A percentile compares a stretch with the other conserved stretches of the same genome.
These are phyloP conservation scores for Rhinogobio ventralis DNA, from an alignment of 2,797 vertebrate species.

Conservation along the genomic window DNA sequence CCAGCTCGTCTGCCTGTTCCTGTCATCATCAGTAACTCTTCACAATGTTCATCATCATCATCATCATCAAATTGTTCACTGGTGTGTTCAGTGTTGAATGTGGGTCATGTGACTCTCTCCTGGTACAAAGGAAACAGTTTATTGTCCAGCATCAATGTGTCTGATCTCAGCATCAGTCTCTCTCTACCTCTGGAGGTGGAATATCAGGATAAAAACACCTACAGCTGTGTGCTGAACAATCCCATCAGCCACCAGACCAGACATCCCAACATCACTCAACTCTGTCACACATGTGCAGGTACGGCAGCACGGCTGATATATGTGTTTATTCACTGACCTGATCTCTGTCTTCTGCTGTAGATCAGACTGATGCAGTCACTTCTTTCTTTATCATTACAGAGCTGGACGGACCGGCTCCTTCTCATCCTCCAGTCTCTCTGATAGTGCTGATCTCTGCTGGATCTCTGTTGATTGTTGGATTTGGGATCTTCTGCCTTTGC, in stretches of 20 bases:
- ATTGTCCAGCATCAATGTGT: slow-evolving; percentile 3
- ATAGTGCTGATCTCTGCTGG: background rate
- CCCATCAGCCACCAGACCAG: background rate
- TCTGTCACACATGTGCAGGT: background rate
- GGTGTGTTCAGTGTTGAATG: too few species aligned
- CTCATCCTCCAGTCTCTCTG: background rate
- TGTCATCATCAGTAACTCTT: background rate
- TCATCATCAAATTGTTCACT: background rate
- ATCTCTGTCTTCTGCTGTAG: background rate
- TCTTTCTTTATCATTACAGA: background rate
- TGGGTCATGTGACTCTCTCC: too few species aligned
- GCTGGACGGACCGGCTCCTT: rapidly evolving
- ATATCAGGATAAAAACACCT: slow-evolving; percentile 9
- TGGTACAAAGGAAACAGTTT: background rate
- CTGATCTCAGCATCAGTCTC: slow-evolving; percentile 18
- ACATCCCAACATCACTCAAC: background rate
- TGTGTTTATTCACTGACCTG: background rate
- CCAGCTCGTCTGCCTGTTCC: background rate
- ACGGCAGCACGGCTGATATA: background rate
- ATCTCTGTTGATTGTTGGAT: background rate
- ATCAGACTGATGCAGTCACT: background rate
- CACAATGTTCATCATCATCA: background rate
- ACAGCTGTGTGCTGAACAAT: slow-evolving; percentile 5
- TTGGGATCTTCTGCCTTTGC: background rate
- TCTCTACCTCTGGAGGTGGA: slow-evolving; percentile 20